Evolutionary conservation across 2,888 invertebrate species (phyloP), one percentile per base, ranked within the genome.

Genomic region (Lepidocyrtinus sp.): DNA sequence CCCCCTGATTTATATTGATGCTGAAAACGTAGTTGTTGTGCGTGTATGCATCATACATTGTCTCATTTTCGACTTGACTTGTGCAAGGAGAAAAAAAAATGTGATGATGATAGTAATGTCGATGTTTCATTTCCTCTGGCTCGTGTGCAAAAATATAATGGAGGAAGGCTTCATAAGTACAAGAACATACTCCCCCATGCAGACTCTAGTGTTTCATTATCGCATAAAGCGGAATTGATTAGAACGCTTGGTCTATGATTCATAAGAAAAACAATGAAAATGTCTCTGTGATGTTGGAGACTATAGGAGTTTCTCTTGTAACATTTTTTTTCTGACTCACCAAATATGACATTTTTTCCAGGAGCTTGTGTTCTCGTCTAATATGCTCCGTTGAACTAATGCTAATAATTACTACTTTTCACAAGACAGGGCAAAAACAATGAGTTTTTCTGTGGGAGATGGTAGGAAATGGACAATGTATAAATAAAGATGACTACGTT

Each of bases 371-470:
- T 12, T 36, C 36, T n/a, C 36, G 36, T 50, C 5, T 50, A 17
- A n/a, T 12, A 50, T 50, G 50, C 50, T 50, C 50, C 50, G 50
- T 17, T 50, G 50, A 50, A 50, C 50, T 50, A 50, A n/a, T n/a
- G n/a, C n/a, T n/a, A n/a, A 50, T 50, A 50, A 50, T 50, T 50
- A 50, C 50, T 50, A 50, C n/a, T 50, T 50, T 50, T 50, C 2
- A 17, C n/a, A 12, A 50, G 15, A 17, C 50, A 50, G 50, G 17
- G 50, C 17, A n/a, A 50, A 12, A 50, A 50, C 50, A 50, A 50
- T 50, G n/a, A n/a, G 50, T 50, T 50, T 50, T 36, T 36, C 5
- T 50, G 50, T 50, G 12, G 50, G 5, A n/a, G n/a, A n/a, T n/a
- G n/a, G n/a, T n/a, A n/a, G n/a, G n/a, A 50, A 50, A 15, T 17